These are phyloP conservation scores for Erethizon dorsatum DNA, from an alignment of 2,797 vertebrate genomes.

Conservation along the genomic window DNA sequence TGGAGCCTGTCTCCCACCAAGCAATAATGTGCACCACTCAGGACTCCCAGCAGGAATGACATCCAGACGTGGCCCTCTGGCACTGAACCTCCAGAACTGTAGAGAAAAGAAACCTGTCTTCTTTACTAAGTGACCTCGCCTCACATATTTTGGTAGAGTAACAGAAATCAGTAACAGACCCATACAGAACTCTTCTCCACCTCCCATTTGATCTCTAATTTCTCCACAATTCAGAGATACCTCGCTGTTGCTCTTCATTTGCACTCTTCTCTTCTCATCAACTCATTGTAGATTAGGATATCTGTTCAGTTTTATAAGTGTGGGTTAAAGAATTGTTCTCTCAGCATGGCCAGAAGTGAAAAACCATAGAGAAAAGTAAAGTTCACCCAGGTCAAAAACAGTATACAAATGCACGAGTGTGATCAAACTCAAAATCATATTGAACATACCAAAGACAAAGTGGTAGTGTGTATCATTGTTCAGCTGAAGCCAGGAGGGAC, in stretches of 20 bases:
- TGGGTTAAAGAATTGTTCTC: background rate
- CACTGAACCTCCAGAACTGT: background rate
- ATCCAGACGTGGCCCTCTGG: no score
- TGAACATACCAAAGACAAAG: background rate
- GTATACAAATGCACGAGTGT: background rate
- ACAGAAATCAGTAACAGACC: background rate
- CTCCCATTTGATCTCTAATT: background rate
- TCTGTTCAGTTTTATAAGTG: background rate
- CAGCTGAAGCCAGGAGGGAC: background rate
- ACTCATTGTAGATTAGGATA: background rate
- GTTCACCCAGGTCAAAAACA: no score
- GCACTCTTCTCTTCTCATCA: background rate
- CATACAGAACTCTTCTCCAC: background rate
- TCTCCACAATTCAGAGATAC: background rate
- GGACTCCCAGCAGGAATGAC: background rate
- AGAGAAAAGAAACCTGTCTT: background rate
- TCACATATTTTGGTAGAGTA: background rate
- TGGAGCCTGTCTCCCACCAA: background rate
- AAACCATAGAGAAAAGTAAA: background rate
- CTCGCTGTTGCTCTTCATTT: background rate
- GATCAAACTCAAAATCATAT: background rate
- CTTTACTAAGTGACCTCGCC: background rate
- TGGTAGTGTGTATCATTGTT: background rate
- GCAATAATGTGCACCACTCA: background rate
- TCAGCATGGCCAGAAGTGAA: background rate